Evolutionary conservation across 2,888 invertebrate species (phyloP).

Genomic region (Drosophila meridiana): DNA sequence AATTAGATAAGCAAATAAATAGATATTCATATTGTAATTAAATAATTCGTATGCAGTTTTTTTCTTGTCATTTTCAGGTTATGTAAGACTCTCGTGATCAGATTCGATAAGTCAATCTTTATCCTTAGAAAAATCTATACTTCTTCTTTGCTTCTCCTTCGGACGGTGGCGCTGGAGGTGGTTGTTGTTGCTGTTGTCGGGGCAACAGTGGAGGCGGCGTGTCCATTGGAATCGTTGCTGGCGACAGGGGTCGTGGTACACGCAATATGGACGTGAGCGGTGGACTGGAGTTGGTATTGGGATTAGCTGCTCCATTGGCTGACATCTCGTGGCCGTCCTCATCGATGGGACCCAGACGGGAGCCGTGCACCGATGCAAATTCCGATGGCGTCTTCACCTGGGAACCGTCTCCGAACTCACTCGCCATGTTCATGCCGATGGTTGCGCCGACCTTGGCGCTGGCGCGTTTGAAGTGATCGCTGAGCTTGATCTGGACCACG

Average conservation of each 20-base stretch:
- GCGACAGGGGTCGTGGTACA: conserved; percentile 66
- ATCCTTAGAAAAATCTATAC: conserved; percentile 72
- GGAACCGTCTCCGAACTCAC: conserved; percentile 84
- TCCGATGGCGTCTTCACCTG: conserved; percentile 79
- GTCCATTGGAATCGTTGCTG: conserved; percentile 18
- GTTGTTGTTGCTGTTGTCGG: conserved; percentile 58
- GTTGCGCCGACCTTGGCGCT: conserved; percentile 94
- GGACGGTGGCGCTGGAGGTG: conserved; percentile 46
- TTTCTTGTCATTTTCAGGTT: conserved; percentile 48
- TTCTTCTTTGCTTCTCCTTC: conserved; percentile 75
- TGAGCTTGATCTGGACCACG: conserved; percentile 94
- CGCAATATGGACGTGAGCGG: conserved; percentile 70
- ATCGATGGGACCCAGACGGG: conserved; percentile 78
- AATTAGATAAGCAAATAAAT: conserved; percentile 33
- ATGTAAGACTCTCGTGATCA: conserved; percentile 29
- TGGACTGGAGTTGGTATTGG: conserved; percentile 23
- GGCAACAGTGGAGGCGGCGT: conserved; percentile 80
- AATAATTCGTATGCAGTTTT: conserved; percentile 54
- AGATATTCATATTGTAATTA: neutral
- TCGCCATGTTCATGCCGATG: conserved; percentile 91
- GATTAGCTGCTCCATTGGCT: conserved; percentile 8
- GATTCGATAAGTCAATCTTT: neutral
- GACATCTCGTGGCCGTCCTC: conserved; percentile 65
- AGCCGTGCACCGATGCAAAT: conserved; percentile 78
- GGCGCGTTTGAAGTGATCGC: conserved; percentile 93